A percentile compares a stretch with the other conserved stretches of the same genome.
Conservation (phyloP, 35 echinoderm and acorn worm genomes). For the Eucidaris tribuloides region DNA sequence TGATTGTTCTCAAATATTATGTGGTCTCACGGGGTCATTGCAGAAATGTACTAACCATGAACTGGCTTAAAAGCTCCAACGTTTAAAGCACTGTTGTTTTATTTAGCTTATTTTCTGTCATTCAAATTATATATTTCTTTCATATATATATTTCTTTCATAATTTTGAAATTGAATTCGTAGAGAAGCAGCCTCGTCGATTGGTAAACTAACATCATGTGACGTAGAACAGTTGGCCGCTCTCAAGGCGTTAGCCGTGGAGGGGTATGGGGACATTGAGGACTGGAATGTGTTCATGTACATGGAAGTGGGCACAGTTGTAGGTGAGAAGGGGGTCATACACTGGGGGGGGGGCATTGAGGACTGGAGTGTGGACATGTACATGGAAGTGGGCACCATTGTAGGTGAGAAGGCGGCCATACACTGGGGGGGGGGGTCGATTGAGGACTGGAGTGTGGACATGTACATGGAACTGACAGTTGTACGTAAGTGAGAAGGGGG, state of each 20-base stretch:
- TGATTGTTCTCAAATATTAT: no score
- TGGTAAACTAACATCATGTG: conserved; percentile 29
- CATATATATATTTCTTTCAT: not conserved
- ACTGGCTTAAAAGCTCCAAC: no score
- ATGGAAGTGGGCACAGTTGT: conserved; percentile 41
- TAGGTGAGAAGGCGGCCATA: no score
- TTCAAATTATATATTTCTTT: no score
- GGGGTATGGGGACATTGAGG: not conserved
- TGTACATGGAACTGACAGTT: conserved; percentile 29
- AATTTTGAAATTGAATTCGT: not conserved
- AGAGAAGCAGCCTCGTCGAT: conserved; percentile 33
- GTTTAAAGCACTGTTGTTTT: no score
- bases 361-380: conserved; percentile 32
- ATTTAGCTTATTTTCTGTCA: no score
- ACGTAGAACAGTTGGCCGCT: not conserved
- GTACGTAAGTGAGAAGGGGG: no score
- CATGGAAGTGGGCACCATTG: conserved; percentile 36
- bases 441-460: conserved; percentile 13
- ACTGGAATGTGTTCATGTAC: conserved; percentile 26
- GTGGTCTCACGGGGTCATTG: no score
- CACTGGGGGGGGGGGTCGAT: conserved; percentile 2
- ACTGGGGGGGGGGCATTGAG: not conserved
- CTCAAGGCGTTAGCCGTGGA: conserved; percentile 11
- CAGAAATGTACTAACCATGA: no score
- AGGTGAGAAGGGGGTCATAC: no score